These are phyloP conservation scores for Palythoa heliodiscus DNA, from an alignment of 92 coral and sea anemone species.

Conservation along the genomic window DNA sequence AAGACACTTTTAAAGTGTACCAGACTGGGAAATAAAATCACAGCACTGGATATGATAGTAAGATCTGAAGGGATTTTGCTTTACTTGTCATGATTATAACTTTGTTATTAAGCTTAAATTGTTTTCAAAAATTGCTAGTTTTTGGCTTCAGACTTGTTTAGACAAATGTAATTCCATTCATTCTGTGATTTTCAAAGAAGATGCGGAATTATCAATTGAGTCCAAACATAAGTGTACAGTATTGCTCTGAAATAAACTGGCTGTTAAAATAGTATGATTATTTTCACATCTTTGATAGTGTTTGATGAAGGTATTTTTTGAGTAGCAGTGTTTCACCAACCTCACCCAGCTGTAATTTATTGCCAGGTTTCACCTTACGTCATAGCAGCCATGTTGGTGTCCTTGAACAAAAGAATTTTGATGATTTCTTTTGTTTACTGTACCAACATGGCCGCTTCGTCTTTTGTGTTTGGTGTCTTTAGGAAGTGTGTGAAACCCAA, in stretches of 20 bases:
- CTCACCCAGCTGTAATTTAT: conserved; percentile 16
- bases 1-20: neutral
- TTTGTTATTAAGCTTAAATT: neutral
- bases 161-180: neutral
- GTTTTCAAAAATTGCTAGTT: neutral
- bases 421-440: too few species aligned
- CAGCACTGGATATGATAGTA: neutral
- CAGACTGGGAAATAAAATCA: neutral
- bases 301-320: too few species aligned
- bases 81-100: neutral
- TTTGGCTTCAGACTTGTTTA: neutral
- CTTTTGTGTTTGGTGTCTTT: too few species aligned
- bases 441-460: too few species aligned
- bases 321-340: conserved; percentile 33
- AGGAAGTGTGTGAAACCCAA: too few species aligned
- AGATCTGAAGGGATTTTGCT: neutral
- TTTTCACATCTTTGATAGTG: neutral
- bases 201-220: neutral
- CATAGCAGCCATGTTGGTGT: too few species aligned
- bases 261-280: neutral
- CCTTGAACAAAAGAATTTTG: too few species aligned
- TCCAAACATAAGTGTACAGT: neutral
- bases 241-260: neutral
- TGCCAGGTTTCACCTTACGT: too few species aligned
- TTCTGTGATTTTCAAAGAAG: neutral